Conservation (phyloP, 1,140 invertebrate genomes). For the Conus ventricosus region DNA sequence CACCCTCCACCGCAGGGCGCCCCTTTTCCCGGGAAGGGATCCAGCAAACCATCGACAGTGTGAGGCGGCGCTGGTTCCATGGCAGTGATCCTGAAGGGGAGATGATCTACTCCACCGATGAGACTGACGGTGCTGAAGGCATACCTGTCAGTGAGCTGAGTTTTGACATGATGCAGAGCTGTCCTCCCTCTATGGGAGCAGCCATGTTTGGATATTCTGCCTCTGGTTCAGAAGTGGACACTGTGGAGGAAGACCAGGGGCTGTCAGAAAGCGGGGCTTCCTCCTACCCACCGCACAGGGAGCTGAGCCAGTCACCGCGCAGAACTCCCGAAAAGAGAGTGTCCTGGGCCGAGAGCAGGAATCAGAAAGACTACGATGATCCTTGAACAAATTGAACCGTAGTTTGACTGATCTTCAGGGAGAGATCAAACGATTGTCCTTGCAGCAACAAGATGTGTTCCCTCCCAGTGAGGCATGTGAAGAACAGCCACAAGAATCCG, state of each 20-base stretch:
- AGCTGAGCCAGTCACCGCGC: neutral
- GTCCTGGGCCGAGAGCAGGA: neutral
- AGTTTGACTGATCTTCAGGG: constrained; percentile 94
- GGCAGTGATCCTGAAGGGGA: constrained; percentile 49
- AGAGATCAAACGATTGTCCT: constrained; percentile 90
- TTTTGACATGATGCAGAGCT: constrained; percentile 22
- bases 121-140: neutral
- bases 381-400: constrained; percentile 90
- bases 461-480: neutral
- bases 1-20: constrained; percentile 29
- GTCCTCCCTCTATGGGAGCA: constrained; percentile 9
- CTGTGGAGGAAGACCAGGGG: neutral
- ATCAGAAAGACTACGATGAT: constrained; percentile 49
- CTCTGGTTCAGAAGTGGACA: neutral
- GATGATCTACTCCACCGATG: constrained; percentile 11
- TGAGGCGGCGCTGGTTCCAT: constrained; percentile 64
- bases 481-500: constrained; percentile 12
- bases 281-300: neutral
- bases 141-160: neutral
- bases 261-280: neutral
- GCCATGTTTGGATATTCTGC: constrained; percentile 11
- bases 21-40: constrained; percentile 58
- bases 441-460: constrained; percentile 85
- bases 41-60: constrained; percentile 58
- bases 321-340: constrained; percentile 17